These are phyloP conservation scores for Nezara viridula DNA, from an alignment of 2,888 invertebrate genomes.

Conservation along the genomic window DNA sequence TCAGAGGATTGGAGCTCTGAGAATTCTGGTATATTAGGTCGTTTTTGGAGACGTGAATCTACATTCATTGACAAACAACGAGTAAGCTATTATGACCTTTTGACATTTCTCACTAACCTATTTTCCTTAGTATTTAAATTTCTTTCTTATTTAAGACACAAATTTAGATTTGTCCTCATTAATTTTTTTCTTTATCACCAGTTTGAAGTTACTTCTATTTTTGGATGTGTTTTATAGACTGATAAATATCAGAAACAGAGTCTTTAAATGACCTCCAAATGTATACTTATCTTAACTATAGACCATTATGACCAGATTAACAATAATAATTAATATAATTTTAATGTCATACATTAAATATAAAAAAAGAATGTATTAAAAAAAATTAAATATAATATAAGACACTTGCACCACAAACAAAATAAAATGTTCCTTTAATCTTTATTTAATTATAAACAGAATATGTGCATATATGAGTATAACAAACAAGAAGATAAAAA, in stretches of 20 bases:
- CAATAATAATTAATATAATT: too few species aligned
- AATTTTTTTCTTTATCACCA: background rate
- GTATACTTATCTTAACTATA: too few species aligned
- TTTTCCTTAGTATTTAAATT: background rate
- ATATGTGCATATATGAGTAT: too few species aligned
- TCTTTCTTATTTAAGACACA: background rate
- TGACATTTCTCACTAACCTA: background rate
- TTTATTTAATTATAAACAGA: too few species aligned
- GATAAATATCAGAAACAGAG: background rate
- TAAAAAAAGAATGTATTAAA: too few species aligned
- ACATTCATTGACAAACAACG: constrained; percentile 70
- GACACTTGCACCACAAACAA: too few species aligned
- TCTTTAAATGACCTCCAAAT: background rate
- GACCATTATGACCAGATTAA: too few species aligned
- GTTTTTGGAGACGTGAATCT: constrained; percentile 76
- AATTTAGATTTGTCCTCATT: background rate
- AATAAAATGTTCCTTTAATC: too few species aligned
- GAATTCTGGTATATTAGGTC: constrained; percentile 77
- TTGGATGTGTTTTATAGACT: background rate
- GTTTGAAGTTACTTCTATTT: background rate
- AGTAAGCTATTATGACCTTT: constrained; percentile 62
- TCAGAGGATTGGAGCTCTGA: constrained; percentile 82
- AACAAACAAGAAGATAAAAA: too few species aligned
- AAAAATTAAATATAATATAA: too few species aligned
- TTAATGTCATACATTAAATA: too few species aligned